Evolutionary conservation across 1,140 invertebrate species (phyloP).

Genomic region (Mizuhopecten yessoensis): DNA sequence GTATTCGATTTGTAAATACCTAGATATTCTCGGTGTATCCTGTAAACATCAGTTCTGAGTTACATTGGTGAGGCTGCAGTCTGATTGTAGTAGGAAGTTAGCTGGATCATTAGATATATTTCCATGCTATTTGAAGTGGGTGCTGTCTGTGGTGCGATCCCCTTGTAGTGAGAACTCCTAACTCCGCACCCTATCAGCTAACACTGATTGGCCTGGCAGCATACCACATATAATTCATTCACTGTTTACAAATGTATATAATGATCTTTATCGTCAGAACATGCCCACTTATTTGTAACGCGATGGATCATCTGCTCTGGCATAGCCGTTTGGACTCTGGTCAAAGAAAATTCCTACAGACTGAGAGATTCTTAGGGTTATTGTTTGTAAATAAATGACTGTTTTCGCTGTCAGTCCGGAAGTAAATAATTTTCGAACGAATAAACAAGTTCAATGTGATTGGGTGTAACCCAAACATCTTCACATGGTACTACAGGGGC

Average conservation of each 20-base stretch:
- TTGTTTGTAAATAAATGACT: slow-evolving; percentile 21
- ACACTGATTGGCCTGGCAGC: background rate
- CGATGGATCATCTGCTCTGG: background rate
- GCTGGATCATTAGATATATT: background rate
- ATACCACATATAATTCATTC: background rate
- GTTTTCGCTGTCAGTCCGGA: background rate
- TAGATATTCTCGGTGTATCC: background rate
- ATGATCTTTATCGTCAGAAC: background rate
- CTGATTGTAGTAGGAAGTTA: background rate
- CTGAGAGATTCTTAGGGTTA: background rate
- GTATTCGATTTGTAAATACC: background rate
- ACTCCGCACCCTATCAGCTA: background rate
- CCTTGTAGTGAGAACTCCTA: background rate
- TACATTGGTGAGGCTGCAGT: background rate
- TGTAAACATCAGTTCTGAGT: background rate
- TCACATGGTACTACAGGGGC: no score
- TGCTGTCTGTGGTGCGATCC: background rate
- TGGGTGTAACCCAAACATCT: background rate
- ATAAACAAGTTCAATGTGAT: no score
- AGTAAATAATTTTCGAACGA: background rate
- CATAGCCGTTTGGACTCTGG: background rate
- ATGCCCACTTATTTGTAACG: background rate
- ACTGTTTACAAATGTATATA: slow-evolving; percentile 15
- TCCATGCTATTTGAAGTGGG: slow-evolving; percentile 8
- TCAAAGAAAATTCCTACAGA: background rate